phyloP scores from a whole-genome alignment of 2,888 invertebrate species.

The Phlogophora meticulosa region DNA sequence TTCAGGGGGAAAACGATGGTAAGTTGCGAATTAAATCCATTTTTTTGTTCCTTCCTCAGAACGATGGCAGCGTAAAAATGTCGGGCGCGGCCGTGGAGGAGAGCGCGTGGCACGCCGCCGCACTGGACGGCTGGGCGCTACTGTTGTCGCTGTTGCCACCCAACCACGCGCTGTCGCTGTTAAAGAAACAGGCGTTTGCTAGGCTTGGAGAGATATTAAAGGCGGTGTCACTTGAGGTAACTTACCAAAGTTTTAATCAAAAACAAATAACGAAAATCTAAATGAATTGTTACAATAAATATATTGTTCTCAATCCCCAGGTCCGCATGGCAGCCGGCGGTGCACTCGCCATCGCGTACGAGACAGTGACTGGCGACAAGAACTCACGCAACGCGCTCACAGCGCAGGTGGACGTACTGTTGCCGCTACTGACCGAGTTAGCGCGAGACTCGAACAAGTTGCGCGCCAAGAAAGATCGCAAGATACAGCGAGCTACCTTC shows the following conservation, averaged over 20 bases:
- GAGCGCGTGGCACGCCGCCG: constrained; percentile 94
- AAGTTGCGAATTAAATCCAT: not conserved
- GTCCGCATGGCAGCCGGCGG: constrained; percentile 93
- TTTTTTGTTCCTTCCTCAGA: no score
- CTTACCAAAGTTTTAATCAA: not conserved
- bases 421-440: constrained; percentile 94
- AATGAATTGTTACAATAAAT: not conserved
- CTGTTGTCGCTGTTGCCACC: constrained; percentile 95
- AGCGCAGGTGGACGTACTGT: constrained; percentile 91
- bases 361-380: constrained; percentile 95
- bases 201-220: no score
- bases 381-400: constrained; percentile 90
- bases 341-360: constrained; percentile 94
- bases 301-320: constrained; percentile 58
- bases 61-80: constrained; percentile 89
- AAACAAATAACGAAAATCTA: not conserved
- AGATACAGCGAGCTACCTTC: constrained; percentile 98
- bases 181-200: constrained; percentile 64
- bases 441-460: constrained; percentile 98
- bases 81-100: constrained; percentile 92
- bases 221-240: no score
- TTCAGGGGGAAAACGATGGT: not conserved
- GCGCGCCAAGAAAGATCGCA: constrained; percentile 97
- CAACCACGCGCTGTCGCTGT: constrained; percentile 92
- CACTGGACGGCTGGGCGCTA: constrained; percentile 97